Evolutionary conservation across 2,888 invertebrate species (phyloP).

Genomic region (Drymonia ruficornis): DNA sequence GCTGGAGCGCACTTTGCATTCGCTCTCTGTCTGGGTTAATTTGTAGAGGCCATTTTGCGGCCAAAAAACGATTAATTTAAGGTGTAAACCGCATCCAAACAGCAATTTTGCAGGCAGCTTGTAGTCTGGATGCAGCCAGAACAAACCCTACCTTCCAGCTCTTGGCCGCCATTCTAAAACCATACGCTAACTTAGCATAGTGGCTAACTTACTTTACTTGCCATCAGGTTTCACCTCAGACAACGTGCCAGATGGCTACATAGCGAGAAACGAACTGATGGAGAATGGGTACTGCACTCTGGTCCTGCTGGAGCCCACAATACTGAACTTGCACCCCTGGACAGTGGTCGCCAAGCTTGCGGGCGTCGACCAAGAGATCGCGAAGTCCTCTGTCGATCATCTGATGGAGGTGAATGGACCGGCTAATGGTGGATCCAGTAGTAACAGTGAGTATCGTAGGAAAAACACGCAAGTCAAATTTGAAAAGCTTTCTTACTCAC

Average conservation of each 20-base stretch:
- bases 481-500: too few species aligned
- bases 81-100: too few species aligned
- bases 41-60: too few species aligned
- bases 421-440: background rate
- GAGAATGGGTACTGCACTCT: constrained; percentile 48
- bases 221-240: constrained; percentile 60
- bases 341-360: constrained; percentile 55
- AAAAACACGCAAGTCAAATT: too few species aligned
- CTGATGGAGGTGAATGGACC: constrained; percentile 9
- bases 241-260: constrained; percentile 45
- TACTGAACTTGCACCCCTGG: constrained; percentile 62
- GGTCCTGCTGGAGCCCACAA: constrained; percentile 34
- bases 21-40: too few species aligned
- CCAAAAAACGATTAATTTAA: too few species aligned
- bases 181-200: too few species aligned
- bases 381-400: constrained; percentile 36
- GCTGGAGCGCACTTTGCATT: too few species aligned
- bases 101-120: too few species aligned
- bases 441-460: background rate
- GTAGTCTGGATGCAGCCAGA: too few species aligned
- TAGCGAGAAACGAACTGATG: constrained; percentile 18
- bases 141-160: too few species aligned
- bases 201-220: background rate
- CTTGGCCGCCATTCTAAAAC: too few species aligned
- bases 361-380: constrained; percentile 51